Evolutionary conservation across 2,797 vertebrate genomes (phyloP).

Genomic region (Mycteria americana): DNA sequence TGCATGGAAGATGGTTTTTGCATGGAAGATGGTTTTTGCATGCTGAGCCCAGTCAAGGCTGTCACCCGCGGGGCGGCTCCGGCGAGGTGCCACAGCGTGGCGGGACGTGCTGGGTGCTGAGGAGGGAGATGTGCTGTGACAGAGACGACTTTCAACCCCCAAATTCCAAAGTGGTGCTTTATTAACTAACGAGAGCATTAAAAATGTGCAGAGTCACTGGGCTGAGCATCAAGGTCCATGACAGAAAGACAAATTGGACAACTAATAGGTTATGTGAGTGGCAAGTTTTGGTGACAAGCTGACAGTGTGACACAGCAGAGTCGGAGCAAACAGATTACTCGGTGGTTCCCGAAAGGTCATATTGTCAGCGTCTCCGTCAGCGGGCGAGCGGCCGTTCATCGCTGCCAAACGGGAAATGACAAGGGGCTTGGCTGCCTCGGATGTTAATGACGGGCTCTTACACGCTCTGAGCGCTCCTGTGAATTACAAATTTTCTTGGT

Average conservation of each 20-base stretch:
- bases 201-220: not conserved
- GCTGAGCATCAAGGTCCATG: not conserved
- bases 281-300: slow-evolving; percentile 20
- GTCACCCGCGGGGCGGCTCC: not conserved
- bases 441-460: not conserved
- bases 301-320: not conserved
- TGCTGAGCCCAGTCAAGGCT: not conserved
- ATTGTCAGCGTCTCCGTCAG: not conserved
- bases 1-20: not conserved
- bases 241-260: slow-evolving; percentile 43
- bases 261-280: slow-evolving; percentile 9
- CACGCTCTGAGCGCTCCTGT: accelerated
- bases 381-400: accelerated
- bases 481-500: not conserved
- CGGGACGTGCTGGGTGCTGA: not conserved
- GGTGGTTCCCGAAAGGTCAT: not conserved
- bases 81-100: not conserved
- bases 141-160: not conserved
- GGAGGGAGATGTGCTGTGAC: not conserved
- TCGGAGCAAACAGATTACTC: not conserved
- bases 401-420: not conserved
- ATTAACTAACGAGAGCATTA: not conserved
- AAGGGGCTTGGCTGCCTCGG: not conserved
- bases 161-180: not conserved
- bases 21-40: not conserved